These are phyloP conservation scores for Chloropsis hardwickii DNA, from an alignment of 2,113 vertebrate species.

Conservation along the genomic window DNA sequence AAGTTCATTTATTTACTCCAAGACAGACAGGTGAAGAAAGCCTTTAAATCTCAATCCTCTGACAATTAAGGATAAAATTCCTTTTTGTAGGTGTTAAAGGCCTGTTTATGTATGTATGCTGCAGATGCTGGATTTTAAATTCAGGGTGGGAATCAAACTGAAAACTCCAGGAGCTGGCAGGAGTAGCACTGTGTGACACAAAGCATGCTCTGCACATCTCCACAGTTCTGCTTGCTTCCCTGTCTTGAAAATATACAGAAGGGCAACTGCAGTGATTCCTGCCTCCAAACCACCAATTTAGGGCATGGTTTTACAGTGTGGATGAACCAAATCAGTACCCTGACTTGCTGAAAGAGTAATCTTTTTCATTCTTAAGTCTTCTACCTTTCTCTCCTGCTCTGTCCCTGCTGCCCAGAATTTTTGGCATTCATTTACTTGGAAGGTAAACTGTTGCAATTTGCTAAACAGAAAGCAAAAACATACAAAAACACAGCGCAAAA, in stretches of 20 bases:
- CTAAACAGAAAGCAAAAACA: neutral
- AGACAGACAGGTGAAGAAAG: neutral
- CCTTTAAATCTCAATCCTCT: neutral
- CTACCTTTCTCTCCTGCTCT: neutral
- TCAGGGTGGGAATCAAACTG: neutral
- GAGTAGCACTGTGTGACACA: neutral
- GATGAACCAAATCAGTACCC: neutral
- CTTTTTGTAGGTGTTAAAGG: neutral
- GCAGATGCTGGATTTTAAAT: neutral
- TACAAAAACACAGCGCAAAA: neutral
- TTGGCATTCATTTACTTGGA: neutral
- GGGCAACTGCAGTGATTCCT: neutral
- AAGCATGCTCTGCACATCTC: neutral
- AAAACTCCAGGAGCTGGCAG: neutral
- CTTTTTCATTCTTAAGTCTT: neutral
- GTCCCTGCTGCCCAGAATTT: neutral
- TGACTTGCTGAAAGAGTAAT: neutral
- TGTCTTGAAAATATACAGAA: neutral
- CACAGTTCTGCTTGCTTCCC: neutral
- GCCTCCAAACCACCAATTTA: neutral
- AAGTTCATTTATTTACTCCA: neutral
- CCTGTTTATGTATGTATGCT: neutral
- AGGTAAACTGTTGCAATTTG: neutral
- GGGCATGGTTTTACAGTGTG: neutral
- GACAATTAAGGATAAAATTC: neutral